Conservation (phyloP, 2,113 vertebrate genomes). For the Romanogobio albipinnatus region DNA sequence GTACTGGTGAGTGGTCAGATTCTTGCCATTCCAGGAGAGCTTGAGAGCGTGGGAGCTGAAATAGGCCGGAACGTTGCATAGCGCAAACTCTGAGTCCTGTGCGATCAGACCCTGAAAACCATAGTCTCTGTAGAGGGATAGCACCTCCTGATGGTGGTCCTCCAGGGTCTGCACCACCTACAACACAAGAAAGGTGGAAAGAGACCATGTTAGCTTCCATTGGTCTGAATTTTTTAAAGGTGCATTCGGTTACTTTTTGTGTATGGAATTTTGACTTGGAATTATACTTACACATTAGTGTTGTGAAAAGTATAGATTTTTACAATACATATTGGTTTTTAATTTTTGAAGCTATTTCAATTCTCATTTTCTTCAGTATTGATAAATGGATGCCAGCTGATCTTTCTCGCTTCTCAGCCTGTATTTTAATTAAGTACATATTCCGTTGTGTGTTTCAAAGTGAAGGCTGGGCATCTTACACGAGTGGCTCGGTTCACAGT, state of each 20-base stretch:
- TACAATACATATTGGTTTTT: neutral
- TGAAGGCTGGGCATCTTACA: neutral
- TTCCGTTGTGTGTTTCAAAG: neutral
- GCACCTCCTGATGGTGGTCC: constrained; percentile 93
- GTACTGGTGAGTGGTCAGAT: constrained; percentile 92
- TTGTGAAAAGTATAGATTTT: neutral
- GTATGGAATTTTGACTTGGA: neutral
- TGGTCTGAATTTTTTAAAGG: constrained; percentile 1
- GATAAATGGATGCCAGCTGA: neutral
- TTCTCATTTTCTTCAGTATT: neutral
- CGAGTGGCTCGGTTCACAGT: neutral
- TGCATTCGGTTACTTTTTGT: neutral
- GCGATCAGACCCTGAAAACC: constrained; percentile 91
- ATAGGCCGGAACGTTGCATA: constrained; percentile 90
- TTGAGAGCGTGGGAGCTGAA: constrained; percentile 91
- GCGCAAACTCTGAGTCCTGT: constrained; percentile 90
- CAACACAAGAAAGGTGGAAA: neutral
- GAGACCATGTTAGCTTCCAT: neutral
- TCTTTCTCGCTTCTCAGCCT: neutral
- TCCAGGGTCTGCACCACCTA: constrained; percentile 93
- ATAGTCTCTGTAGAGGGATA: constrained; percentile 89
- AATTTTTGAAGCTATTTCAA: neutral
- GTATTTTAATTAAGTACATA: neutral
- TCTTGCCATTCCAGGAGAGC: constrained; percentile 94
- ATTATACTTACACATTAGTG: neutral